A percentile compares a stretch with the other conserved stretches of the same genome.
Evolutionary conservation across 2,113 vertebrate genomes (phyloP).

Genomic region (Laticauda laticaudata): DNA sequence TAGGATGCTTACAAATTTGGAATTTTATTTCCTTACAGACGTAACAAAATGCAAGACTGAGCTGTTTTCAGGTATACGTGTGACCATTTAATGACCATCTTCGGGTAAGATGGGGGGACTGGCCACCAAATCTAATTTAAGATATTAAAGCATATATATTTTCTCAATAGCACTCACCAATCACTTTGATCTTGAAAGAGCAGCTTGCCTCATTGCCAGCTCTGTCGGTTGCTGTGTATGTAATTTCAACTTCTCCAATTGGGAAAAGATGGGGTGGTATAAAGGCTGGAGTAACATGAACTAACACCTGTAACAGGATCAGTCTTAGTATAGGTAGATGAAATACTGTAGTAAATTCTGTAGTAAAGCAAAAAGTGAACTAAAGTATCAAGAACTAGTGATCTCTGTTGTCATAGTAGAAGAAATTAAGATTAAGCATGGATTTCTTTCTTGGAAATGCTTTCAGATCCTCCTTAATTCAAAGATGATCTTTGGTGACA

Average conservation of each 20-base stretch:
- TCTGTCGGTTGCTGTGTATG: slow-evolving; percentile 82
- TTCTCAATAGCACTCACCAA: slow-evolving; percentile 79
- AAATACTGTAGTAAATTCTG: slow-evolving; percentile 27
- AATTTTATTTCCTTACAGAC: neutral
- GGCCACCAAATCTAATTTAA: neutral
- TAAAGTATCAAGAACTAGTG: neutral
- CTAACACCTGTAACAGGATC: slow-evolving; percentile 73
- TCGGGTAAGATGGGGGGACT: neutral
- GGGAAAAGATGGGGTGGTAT: slow-evolving; percentile 87
- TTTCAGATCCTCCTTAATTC: neutral
- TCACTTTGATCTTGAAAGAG: slow-evolving; percentile 85
- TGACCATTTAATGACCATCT: neutral
- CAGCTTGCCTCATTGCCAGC: slow-evolving; percentile 89
- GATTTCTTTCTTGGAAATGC: neutral
- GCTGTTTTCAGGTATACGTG: neutral
- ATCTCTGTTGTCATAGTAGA: neutral
- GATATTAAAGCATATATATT: neutral
- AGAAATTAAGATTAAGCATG: neutral
- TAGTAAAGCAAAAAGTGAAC: neutral
- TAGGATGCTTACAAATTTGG: neutral
- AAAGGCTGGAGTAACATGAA: slow-evolving; percentile 87
- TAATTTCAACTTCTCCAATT: slow-evolving; percentile 83
- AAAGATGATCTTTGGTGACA: neutral
- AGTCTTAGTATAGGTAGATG: slow-evolving; percentile 25
- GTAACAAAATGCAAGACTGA: neutral